Base-by-base conservation (phyloP, 2,888 invertebrate genomes). In the Chalcosyrphus nemorum region DNA sequence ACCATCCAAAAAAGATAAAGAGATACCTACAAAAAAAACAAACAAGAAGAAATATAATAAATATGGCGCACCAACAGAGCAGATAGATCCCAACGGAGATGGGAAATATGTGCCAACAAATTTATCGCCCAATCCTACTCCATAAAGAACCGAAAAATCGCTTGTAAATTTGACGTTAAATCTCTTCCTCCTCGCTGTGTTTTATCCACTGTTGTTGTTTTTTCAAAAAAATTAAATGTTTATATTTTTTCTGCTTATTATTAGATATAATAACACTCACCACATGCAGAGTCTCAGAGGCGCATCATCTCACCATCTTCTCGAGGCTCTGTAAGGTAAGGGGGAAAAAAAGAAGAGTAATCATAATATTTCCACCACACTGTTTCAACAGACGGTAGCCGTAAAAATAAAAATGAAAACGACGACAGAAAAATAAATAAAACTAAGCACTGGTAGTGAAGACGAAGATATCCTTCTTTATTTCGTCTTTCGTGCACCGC, bases 191-290 rank as follows among this genome's bases (percentile, higher is more conserved):
- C 32, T 47, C 45, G 21, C 35, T 4, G 38, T 11, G 47, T 24
- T 32, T 11, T 65, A 19, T 15, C n/a, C n/a, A n/a, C 27, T 29
- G 54, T 52, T 56, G 35, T 50, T 13, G 65, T 35, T 57, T 38
- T 27, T 38, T 35, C 27, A 56, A 61, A 68, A 63, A 75, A 74
- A 80, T 80, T 74, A 80, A 70, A 80, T 80, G 70, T 84, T 80
- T 80, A 70, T 54, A 47, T 65, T 65, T 77, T 54, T 35, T 32
- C 13, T 66, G 57, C 45, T 77, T 74, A 47, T 74, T 82, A 78
- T 82, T 68, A 78, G 72, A 82, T 82, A 45, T 68, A 78, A 78
- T 72, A 82, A 82, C 82, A 82, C 56, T 63, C 78, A 82, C 82
- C 82, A 74, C 82, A 78, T 68, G 71, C 71, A 19, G 78, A 78